A percentile compares a stretch with the other conserved stretches of the same genome.
Evolutionary conservation across 2,888 invertebrate species (phyloP).

Genomic region (Amaurobius ferox): DNA sequence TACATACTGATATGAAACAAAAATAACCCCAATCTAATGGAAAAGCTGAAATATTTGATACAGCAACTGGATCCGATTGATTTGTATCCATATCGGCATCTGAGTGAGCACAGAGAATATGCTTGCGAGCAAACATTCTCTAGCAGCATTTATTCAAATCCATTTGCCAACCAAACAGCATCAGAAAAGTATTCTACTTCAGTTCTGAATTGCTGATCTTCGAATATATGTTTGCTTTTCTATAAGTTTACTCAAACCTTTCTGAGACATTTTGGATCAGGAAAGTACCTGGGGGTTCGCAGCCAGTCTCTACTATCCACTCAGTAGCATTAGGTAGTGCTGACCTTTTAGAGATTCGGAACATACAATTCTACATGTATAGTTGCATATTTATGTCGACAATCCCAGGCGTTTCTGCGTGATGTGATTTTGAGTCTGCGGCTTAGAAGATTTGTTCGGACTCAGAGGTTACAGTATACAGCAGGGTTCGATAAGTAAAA

Average conservation of each 20-base stretch:
- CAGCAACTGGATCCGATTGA: conserved; percentile 1
- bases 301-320: conserved; percentile 45
- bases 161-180: conserved; percentile 63
- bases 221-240: conserved; percentile 57
- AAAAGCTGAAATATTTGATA: neutral
- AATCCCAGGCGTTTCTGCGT: neutral
- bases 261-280: neutral
- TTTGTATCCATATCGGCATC: conserved; percentile 40
- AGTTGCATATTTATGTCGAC: conserved; percentile 25
- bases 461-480: no score
- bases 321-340: conserved; percentile 29
- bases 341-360: conserved; percentile 37
- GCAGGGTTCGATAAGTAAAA: no score
- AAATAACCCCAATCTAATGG: neutral
- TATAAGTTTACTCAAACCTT: conserved; percentile 22
- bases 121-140: conserved; percentile 43
- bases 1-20: neutral
- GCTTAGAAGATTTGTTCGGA: no score
- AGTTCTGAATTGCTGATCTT: conserved; percentile 11
- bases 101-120: conserved; percentile 24
- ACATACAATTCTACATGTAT: neutral
- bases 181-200: conserved; percentile 58
- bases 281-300: conserved; percentile 44
- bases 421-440: conserved; percentile 8
- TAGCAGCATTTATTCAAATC: conserved; percentile 66